Evolutionary conservation across 2,113 vertebrate species (phyloP).

Genomic region (Hippocampus zosterae): DNA sequence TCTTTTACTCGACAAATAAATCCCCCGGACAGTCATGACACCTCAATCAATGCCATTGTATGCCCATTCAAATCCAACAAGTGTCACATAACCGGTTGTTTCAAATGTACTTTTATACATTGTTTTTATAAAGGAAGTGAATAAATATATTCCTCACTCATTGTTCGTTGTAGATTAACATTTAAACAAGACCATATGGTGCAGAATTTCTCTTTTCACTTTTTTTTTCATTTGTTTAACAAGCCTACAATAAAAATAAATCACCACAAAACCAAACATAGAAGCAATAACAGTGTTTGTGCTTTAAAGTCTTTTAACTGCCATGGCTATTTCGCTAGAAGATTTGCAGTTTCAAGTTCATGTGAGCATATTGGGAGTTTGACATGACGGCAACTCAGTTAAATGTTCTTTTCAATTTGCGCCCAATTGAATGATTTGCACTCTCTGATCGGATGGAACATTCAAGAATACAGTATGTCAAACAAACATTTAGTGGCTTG

Average conservation of each 20-base stretch:
- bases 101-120: slow-evolving; percentile 67
- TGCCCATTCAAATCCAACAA: slow-evolving; percentile 64
- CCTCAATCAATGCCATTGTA: slow-evolving; percentile 76
- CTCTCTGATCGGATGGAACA: not conserved
- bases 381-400: not conserved
- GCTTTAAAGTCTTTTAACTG: slow-evolving; percentile 68
- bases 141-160: slow-evolving; percentile 69
- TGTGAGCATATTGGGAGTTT: slow-evolving; percentile 47
- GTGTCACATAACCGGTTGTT: slow-evolving; percentile 67
- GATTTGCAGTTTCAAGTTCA: slow-evolving; percentile 57
- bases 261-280: slow-evolving; percentile 47
- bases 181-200: slow-evolving; percentile 69
- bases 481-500: slow-evolving; percentile 11
- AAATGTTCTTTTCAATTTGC: not conserved
- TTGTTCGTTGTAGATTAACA: slow-evolving; percentile 64
- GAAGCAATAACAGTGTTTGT: slow-evolving; percentile 64
- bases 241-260: slow-evolving; percentile 61
- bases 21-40: slow-evolving; percentile 70
- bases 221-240: slow-evolving; percentile 45
- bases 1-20: slow-evolving; percentile 69
- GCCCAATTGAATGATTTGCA: not conserved
- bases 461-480: slow-evolving; percentile 9
- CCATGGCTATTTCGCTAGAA: slow-evolving; percentile 65
- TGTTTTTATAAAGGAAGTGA: slow-evolving; percentile 68
- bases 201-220: slow-evolving; percentile 28